Conservation (phyloP, 2,888 invertebrate species). For the Acrobasis repandana region DNA sequence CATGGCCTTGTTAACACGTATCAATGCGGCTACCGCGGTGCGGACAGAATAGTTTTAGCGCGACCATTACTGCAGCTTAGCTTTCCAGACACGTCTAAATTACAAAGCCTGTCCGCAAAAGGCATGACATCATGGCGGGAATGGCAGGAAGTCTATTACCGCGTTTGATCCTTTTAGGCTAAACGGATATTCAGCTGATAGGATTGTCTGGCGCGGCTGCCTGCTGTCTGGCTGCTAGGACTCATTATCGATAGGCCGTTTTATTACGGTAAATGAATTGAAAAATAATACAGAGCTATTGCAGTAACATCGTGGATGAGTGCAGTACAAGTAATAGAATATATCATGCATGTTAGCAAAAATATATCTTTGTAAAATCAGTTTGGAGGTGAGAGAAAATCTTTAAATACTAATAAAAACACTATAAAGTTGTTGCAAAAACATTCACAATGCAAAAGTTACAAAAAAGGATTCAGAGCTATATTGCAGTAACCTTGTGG, state of each 20-base stretch:
- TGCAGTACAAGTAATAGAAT: no score
- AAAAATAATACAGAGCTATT: no score
- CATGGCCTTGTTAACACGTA: background rate
- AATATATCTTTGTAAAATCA: no score
- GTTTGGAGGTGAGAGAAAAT: no score
- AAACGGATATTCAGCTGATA: constrained; percentile 64
- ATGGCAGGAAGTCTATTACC: constrained; percentile 57
- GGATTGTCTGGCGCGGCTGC: constrained; percentile 52
- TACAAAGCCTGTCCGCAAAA: constrained; percentile 38
- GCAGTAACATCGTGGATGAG: no score
- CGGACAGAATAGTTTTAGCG: constrained; percentile 8
- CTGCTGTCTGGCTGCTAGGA: constrained; percentile 27
- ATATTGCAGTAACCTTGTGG: no score
- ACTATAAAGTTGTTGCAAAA: no score
- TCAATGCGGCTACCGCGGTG: background rate
- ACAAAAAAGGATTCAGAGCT: no score
- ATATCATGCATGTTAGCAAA: no score
- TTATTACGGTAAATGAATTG: no score
- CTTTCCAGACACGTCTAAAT: constrained; percentile 40
- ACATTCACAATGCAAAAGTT: no score
- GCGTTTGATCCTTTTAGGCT: constrained; percentile 69
- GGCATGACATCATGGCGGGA: constrained; percentile 50
- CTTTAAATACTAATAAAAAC: no score
- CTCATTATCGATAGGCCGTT: background rate
- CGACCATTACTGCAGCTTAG: constrained; percentile 14